Conservation (phyloP, 2,113 vertebrate species). For the Apus apus region DNA sequence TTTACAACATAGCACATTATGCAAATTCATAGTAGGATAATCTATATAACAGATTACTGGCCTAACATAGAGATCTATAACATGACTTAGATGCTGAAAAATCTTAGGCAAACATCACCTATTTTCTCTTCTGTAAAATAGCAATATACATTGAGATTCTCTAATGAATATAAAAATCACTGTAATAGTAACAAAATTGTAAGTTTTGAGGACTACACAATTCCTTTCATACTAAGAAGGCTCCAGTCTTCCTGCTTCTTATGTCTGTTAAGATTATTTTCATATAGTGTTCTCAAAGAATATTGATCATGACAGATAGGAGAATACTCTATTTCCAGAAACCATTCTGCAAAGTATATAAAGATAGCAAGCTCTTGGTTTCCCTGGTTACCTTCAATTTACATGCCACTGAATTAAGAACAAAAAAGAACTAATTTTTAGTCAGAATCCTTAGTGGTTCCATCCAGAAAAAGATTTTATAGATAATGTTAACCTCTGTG, state of each 20-base stretch:
- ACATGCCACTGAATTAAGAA: slow-evolving; percentile 43
- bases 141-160: not conserved
- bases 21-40: not conserved
- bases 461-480: not conserved
- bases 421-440: not conserved
- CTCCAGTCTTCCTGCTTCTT: not conserved
- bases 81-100: not conserved
- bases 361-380: slow-evolving; percentile 22
- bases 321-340: slow-evolving; percentile 51
- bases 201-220: not conserved
- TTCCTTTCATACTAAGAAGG: not conserved
- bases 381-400: slow-evolving; percentile 64
- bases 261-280: not conserved
- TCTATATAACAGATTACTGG: not conserved
- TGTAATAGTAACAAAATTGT: not conserved
- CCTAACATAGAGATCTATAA: not conserved
- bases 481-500: not conserved
- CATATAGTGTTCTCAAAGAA: not conserved
- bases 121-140: not conserved
- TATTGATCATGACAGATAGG: slow-evolving; percentile 3
- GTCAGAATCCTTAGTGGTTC: not conserved
- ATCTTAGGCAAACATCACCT: not conserved
- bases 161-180: too few species aligned
- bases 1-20: not conserved
- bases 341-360: not conserved